These are phyloP conservation scores for Erpobdella octoculata DNA, from an alignment of 2,888 invertebrate species.

Conservation along the genomic window DNA sequence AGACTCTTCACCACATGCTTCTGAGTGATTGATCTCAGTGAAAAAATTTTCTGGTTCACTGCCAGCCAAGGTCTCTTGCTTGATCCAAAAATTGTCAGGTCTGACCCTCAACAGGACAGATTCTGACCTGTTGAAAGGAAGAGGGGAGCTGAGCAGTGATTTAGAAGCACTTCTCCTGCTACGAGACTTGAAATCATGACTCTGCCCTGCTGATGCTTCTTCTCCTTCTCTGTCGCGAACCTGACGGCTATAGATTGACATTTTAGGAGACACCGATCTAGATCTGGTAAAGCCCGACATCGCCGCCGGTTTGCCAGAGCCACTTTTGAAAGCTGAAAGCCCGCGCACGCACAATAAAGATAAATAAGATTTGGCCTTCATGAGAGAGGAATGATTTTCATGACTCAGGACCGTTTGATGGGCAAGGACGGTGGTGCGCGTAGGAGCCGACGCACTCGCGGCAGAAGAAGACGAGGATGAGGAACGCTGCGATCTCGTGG, in stretches of 20 bases:
- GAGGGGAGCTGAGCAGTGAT: neutral
- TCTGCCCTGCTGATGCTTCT: too few relatives aligned
- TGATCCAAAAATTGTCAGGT: slow-evolving; percentile 36
- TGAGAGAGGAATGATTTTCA: too few relatives aligned
- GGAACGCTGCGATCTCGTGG: neutral
- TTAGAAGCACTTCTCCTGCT: neutral
- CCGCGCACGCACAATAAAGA: too few relatives aligned
- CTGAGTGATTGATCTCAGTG: neutral
- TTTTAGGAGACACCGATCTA: slow-evolving; percentile 24
- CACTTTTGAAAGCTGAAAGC: too few relatives aligned
- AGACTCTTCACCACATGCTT: too few relatives aligned
- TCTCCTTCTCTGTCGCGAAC: too few relatives aligned
- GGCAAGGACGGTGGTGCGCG: neutral
- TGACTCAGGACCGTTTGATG: too few relatives aligned
- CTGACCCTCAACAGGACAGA: slow-evolving; percentile 11
- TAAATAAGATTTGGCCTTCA: neutral
- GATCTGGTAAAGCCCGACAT: neutral
- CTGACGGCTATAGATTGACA: slow-evolving; percentile 41
- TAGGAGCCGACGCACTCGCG: too few relatives aligned
- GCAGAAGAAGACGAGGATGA: neutral
- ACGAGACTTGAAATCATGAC: neutral
- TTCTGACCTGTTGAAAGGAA: slow-evolving; percentile 20
- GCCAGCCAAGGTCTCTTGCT: slow-evolving; percentile 21
- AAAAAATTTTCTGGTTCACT: neutral
- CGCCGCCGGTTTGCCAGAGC: neutral